Base-by-base conservation (phyloP, 2,888 invertebrate genomes). In the Apamea epomidion region DNA sequence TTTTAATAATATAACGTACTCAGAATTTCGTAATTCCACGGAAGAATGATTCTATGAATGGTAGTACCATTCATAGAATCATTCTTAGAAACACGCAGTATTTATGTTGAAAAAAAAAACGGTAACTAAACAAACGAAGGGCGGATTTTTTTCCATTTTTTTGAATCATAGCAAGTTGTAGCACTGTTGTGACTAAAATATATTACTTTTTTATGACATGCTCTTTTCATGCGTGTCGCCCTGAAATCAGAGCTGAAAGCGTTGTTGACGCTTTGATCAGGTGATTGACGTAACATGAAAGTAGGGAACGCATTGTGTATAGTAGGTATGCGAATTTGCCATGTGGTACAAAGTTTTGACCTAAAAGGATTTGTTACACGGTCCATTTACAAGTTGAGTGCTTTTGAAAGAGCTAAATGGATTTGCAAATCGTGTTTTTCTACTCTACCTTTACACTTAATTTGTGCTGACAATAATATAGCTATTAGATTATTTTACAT, bases 281-380 rank as follows among this genome's bases (percentile, higher is more conserved):
- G 64, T 81, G 82, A 85, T 77, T 83, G 86, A 82, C 87, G 48
- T 81, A 70, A 76, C 74, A 76, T 79, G 78, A 70, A 74, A 72
- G 54, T n/a, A 37, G 25, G 32, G 48, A 68, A 84, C 54, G 32
- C 37, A 69, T 16, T 54, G 51, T 76, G 21, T 32, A 14, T 18
- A 54, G 21, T 58, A 14, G 0, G 8, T 37, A 60, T 62, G 18
- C 1, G 25, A 48, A 62, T 45, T 14, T 58, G 67, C 69, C 72
- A 64, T 60, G 64, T 37, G 29, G 37, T 71, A 51, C 21, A 14
- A 82, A 58, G n/a, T 62, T 86, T 67, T 29, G 25, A 32, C 32
- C 14, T 58, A 67, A 76, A 83, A 68, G 72, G 37, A 58, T 69
- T 58, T n/a, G 16, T 25, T 29, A 68, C 45, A 58, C 45, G 45